These are phyloP conservation scores for Enteromius treurensis DNA, from an alignment of 2,797 vertebrate genomes.

Conservation along the genomic window DNA sequence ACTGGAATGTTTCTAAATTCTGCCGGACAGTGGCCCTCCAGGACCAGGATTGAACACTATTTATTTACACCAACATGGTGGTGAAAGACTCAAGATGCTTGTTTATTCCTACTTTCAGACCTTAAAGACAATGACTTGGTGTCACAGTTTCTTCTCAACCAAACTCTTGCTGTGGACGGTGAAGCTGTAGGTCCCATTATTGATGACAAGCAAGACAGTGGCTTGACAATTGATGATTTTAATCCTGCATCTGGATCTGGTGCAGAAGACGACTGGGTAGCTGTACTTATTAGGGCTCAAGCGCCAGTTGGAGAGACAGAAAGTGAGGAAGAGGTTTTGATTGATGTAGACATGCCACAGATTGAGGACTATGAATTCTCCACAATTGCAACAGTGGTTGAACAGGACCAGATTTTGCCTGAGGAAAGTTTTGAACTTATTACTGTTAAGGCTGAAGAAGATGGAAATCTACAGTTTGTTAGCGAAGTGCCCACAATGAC, in stretches of 20 bases:
- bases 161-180: conserved; percentile 46
- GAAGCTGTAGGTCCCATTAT: conserved; percentile 43
- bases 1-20: neutral
- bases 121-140: conserved; percentile 63
- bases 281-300: neutral
- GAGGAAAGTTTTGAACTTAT: conserved; percentile 22
- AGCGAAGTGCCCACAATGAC: neutral
- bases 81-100: neutral
- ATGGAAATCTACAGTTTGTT: neutral
- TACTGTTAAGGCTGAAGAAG: conserved; percentile 3
- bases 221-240: conserved; percentile 47
- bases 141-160: conserved; percentile 50
- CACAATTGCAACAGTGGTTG: conserved; percentile 31
- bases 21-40: neutral
- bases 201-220: conserved; percentile 53
- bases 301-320: conserved; percentile 46
- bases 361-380: conserved; percentile 37
- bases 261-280: conserved; percentile 50
- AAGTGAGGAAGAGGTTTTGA: conserved; percentile 40
- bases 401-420: conserved; percentile 26
- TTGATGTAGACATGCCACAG: neutral
- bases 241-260: conserved; percentile 71
- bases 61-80: neutral
- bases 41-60: neutral
- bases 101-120: conserved; percentile 24